Base-by-base conservation (phyloP, 2,797 vertebrate genomes). In the Somateria mollissima region DNA sequence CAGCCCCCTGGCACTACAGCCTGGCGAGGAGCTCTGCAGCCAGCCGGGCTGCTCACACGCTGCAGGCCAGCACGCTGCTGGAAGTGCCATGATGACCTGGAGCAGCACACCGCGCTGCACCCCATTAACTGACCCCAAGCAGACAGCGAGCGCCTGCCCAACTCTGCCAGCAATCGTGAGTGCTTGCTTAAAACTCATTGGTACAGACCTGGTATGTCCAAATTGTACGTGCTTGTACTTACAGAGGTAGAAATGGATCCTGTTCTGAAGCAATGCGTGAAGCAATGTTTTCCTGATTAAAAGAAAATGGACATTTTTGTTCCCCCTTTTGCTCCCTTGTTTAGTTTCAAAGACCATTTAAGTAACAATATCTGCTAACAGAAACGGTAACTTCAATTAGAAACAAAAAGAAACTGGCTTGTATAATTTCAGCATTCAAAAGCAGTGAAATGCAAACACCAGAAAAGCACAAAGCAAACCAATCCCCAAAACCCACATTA, bases 401-500 rank as follows among this genome's bases (percentile, higher is more conserved):
- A 94, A 96, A 83, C 69, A 80, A 87, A 94, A 92, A 93, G 86
- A 92, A 89, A 70, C 37, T 8, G 1, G 72, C 66, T 79, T 89
- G 54, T 94, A 43, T 86, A 75, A 96, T 93, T 95, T 87, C 61
- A 73, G 78, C 2, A 25, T 87, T 96, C 90, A 95, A 95, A 95
- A 94, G 90, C 75, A 83, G 30, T 10, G 72, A 85, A 94, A 94
- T 8, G 54, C 84, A 90, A 90, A 84, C 85, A 94, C 82, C 70
- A 93, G 89, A 95, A 92, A 73, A 84, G 61, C 78, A 72, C 49
- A 93, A 91, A 94, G 84, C 87, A 92, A 89, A 78, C 90, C 93
- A 72, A 89, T 72, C 84, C 91, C 84, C 92, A 58, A 93, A 96
- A 92, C 76, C 94, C 96, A 96, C 96, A 97, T 94, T 87, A 97